Evolutionary conservation across 2,113 vertebrate species (phyloP), one percentile per base, ranked within the genome.

Genomic region (Vidua macroura): DNA sequence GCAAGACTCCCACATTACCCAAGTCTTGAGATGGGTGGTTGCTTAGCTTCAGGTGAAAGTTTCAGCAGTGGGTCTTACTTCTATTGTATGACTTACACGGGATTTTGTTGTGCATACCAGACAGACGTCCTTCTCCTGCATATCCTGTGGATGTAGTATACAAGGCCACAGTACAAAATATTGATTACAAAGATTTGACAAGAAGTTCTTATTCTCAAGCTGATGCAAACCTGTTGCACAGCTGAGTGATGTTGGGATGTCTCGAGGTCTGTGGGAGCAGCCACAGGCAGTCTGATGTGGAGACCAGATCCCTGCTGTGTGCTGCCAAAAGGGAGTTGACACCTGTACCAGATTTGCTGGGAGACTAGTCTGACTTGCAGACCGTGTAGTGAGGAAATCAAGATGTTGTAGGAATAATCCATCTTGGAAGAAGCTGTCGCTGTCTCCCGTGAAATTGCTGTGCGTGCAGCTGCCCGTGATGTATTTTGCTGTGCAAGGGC

Each of bases 81-180:
- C 20, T 60, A 1, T 22, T 20, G 1, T 37, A 12, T 15, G 12
- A 41, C 16, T 55, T 72, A 25, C 0, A 3, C 0, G 0, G 28
- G 22, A 14, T 58, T 73, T 37, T 78, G 39, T 62, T 59, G 53
- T 56, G 35, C 31, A 21, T 46, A 1, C 8, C 23, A 17, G 24
- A 68, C 39, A 82, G 22, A 28, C 15, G 24, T n/a, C 17, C 3
- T 49, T 18, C 31, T 52, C 20, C 15, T 2, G 0, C 27, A 5
- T 6, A 9, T 77, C 30, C 31, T 25, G 28, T 19, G 37, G 51
- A 83, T 55, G 12, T 5, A 55, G 8, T 7, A 9, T 33, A 15
- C 11, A 62, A 76, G 11, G 31, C 24, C 46, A 13, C 6, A 48
- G 13, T 19, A 28, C 15, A 44, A 67, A 22, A 68, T 12, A 2